Percentiles rank a stretch among this genome's conserved stretches.
phyloP scores from a whole-genome alignment of 2,888 invertebrate genomes.

The Drosophila paranaensis region DNA sequence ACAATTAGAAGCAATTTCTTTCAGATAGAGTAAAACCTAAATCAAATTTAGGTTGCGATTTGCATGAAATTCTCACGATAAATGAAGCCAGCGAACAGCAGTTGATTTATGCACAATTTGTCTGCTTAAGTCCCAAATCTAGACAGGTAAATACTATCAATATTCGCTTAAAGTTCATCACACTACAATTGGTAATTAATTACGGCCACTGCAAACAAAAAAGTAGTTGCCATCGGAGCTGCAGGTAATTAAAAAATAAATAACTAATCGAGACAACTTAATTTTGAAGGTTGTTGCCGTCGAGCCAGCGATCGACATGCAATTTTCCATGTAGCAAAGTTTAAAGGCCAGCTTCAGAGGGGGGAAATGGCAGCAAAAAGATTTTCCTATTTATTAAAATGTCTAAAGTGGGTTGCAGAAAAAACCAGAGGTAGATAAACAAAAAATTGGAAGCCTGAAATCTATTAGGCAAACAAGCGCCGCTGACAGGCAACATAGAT shows the following conservation, averaged over 20 bases:
- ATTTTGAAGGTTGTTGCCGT: conserved; percentile 73
- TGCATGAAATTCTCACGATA: conserved; percentile 56
- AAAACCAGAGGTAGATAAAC: conserved; percentile 1
- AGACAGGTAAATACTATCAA: conserved; percentile 48
- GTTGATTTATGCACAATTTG: conserved; percentile 61
- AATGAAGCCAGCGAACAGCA: conserved; percentile 8
- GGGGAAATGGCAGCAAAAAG: conserved; percentile 55
- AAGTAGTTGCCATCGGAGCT: conserved; percentile 14
- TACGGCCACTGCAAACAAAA: conserved; percentile 33
- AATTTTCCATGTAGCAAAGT: conserved; percentile 70
- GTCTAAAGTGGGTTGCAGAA: conserved; percentile 59
- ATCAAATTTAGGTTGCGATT: neutral
- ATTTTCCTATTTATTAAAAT: conserved; percentile 81
- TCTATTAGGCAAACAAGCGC: conserved; percentile 78
- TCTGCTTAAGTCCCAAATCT: conserved; percentile 29
- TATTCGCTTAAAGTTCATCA: conserved; percentile 70
- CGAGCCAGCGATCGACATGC: conserved; percentile 63
- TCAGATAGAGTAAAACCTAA: neutral
- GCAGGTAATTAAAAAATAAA: conserved; percentile 67
- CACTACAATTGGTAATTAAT: conserved; percentile 68
- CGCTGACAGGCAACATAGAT: conserved; percentile 78
- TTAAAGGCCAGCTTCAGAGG: conserved; percentile 65
- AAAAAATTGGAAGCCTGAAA: conserved; percentile 56
- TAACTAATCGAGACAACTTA: conserved; percentile 66
- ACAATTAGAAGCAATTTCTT: neutral